phyloP scores from a whole-genome alignment of 2,888 invertebrate species.

The Conus canariensis region DNA sequence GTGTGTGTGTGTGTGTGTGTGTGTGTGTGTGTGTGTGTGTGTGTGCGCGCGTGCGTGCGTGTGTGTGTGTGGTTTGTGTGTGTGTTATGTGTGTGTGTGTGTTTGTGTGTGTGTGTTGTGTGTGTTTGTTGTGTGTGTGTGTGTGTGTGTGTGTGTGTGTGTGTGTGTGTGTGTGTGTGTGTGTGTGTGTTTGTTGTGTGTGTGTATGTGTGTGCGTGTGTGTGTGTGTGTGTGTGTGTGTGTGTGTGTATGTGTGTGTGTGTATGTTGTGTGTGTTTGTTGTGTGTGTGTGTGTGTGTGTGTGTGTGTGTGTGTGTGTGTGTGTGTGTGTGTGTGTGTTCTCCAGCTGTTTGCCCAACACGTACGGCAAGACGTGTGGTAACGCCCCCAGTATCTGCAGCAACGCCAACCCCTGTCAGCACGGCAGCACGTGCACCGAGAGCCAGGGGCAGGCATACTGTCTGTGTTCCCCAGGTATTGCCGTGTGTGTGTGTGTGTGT shows the following conservation, averaged over 20 bases:
- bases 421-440: slow-evolving; percentile 88
- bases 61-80: too few relatives aligned
- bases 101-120: not conserved
- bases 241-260: too few relatives aligned
- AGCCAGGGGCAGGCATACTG: slow-evolving; percentile 49
- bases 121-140: too few relatives aligned
- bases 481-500: not conserved
- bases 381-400: slow-evolving; percentile 93
- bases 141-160: not conserved
- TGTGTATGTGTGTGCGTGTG: not conserved
- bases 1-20: not conserved
- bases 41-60: not conserved
- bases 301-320: not conserved
- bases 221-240: not conserved
- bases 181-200: not conserved
- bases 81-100: not conserved
- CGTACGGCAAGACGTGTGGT: slow-evolving; percentile 88
- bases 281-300: not conserved
- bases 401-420: slow-evolving; percentile 88
- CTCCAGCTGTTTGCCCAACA: slow-evolving; percentile 62
- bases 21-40: not conserved
- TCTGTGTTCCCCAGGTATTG: slow-evolving; percentile 51
- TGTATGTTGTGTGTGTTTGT: too few relatives aligned
- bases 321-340: not conserved
- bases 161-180: not conserved